These are phyloP conservation scores for Phragmatobia fuliginosa DNA, from an alignment of 2,888 invertebrate species.

Conservation along the genomic window DNA sequence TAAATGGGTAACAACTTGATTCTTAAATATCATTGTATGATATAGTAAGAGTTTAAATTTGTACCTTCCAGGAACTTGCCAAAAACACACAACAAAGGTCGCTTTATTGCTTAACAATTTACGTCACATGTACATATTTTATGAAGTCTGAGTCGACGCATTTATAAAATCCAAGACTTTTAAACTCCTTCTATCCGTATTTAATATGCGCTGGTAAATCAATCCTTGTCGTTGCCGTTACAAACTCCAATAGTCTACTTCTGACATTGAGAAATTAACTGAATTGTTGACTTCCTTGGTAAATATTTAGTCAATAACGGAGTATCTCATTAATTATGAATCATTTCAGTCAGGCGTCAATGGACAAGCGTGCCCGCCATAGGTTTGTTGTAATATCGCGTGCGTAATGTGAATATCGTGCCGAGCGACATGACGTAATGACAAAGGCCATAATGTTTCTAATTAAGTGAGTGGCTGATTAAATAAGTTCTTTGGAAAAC, in stretches of 20 bases:
- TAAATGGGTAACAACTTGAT: too few species aligned
- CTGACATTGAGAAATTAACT: neutral
- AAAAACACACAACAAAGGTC: neutral
- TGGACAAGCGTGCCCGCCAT: neutral
- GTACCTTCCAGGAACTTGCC: too few species aligned
- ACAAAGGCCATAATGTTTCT: neutral
- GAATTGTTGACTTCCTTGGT: neutral
- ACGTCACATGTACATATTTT: neutral
- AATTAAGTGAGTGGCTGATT: conserved; percentile 4
- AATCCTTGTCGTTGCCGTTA: neutral
- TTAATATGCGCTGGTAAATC: neutral
- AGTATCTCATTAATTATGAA: neutral
- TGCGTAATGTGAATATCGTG: conserved; percentile 2
- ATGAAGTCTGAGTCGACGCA: neutral
- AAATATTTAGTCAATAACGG: neutral
- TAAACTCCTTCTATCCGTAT: neutral
- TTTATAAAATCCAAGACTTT: neutral
- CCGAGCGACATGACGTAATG: neutral
- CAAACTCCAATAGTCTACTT: neutral
- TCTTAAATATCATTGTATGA: neutral
- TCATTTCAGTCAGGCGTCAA: neutral
- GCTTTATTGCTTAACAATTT: neutral
- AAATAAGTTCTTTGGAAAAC: neutral
- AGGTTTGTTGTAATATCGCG: conserved; percentile 3
- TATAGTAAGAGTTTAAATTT: neutral